phyloP scores from a whole-genome alignment of 2,113 vertebrate genomes.

The Lucifuga dentata region DNA sequence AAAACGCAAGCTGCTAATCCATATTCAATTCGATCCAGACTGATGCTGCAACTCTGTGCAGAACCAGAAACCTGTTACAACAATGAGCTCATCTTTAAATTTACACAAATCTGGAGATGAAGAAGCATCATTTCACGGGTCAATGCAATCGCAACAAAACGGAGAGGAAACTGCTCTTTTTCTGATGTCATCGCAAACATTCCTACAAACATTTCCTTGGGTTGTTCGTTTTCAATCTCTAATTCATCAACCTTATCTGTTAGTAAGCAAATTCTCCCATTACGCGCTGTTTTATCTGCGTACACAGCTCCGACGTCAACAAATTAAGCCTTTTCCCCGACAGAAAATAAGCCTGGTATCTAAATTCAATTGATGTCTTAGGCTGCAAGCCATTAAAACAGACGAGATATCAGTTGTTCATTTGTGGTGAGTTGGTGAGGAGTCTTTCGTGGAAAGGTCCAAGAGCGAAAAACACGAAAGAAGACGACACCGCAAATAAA shows the following conservation, averaged over 20 bases:
- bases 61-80: constrained; percentile 58
- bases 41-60: constrained; percentile 30
- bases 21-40: constrained; percentile 2
- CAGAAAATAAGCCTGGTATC: constrained; percentile 3
- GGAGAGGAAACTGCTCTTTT: neutral
- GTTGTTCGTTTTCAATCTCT: neutral
- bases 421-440: constrained; percentile 32
- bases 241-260: constrained; percentile 6
- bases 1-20: constrained; percentile 26
- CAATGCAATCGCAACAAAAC: too few species aligned
- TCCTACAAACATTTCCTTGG: too few species aligned
- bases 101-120: constrained; percentile 24
- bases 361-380: constrained; percentile 5
- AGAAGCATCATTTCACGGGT: constrained; percentile 37
- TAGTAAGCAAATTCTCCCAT: neutral
- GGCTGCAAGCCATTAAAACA: constrained; percentile 3
- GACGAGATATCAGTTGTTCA: neutral
- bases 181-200: too few species aligned
- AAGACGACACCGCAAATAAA: too few species aligned
- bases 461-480: neutral
- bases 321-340: neutral
- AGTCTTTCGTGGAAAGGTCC: constrained; percentile 2
- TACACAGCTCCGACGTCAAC: neutral
- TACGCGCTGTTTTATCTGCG: neutral
- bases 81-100: constrained; percentile 65